These are phyloP conservation scores for Bradypus variegatus DNA, from an alignment of 2,797 vertebrate species.

Conservation along the genomic window DNA sequence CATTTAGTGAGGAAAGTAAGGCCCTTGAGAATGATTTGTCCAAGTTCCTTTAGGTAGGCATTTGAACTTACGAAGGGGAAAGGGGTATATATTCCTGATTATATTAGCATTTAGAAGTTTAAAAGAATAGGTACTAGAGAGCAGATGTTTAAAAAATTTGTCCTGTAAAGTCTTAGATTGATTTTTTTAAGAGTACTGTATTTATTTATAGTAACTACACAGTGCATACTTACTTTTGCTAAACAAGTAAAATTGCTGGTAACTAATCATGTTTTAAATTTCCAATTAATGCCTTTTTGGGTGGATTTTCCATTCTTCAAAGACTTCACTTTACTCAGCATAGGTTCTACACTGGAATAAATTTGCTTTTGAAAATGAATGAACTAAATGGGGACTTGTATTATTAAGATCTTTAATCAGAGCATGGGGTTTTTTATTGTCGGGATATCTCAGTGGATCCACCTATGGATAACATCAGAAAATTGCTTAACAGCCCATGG, in stretches of 20 bases:
- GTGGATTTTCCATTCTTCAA: background rate
- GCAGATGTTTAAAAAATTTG: background rate
- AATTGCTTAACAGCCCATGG: constrained; percentile 40
- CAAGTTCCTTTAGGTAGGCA: background rate
- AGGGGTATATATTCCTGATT: background rate
- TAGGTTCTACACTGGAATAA: background rate
- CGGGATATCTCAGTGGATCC: constrained; percentile 67
- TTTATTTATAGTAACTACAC: background rate
- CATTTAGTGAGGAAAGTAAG: constrained; percentile 12
- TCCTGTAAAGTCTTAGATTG: background rate
- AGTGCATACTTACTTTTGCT: background rate
- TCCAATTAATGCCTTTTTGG: background rate
- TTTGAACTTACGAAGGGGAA: background rate
- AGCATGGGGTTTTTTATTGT: constrained; percentile 27
- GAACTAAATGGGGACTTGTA: background rate
- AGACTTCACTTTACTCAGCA: background rate
- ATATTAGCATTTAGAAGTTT: background rate
- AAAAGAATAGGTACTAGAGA: background rate
- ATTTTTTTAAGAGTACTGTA: background rate
- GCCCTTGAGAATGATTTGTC: background rate
- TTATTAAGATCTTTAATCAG: constrained; percentile 7
- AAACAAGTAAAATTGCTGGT: background rate
- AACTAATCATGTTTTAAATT: background rate
- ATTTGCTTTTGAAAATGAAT: constrained; percentile 38
- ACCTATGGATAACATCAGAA: constrained; percentile 66